Evolutionary conservation across 2,113 vertebrate species (phyloP).

Genomic region (Notarius lentiginosus): DNA sequence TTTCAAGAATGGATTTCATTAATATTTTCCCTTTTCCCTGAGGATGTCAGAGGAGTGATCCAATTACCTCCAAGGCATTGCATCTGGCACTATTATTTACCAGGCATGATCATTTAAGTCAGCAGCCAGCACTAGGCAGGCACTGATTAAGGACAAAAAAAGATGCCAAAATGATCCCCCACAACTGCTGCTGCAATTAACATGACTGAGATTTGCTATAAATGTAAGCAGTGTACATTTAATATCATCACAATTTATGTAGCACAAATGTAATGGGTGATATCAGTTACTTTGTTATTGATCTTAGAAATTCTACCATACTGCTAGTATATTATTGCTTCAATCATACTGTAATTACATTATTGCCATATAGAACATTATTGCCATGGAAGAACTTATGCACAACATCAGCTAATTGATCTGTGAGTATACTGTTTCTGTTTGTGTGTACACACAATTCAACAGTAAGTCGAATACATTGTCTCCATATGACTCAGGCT

Average conservation of each 20-base stretch:
- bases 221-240: background rate
- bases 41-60: slow-evolving; percentile 44
- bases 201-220: background rate
- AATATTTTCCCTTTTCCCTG: slow-evolving; percentile 33
- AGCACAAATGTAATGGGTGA: background rate
- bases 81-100: slow-evolving; percentile 45
- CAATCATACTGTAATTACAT: background rate
- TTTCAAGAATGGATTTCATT: slow-evolving; percentile 42
- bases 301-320: background rate
- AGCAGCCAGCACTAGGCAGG: slow-evolving; percentile 31
- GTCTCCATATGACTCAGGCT: too few relatives aligned
- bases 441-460: too few relatives aligned
- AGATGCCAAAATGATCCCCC: slow-evolving; percentile 21
- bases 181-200: background rate
- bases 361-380: background rate
- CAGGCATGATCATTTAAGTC: slow-evolving; percentile 45
- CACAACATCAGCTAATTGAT: background rate
- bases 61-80: slow-evolving; percentile 53
- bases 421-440: too few relatives aligned
- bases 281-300: background rate
- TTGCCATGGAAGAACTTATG: background rate
- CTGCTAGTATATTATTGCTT: background rate
- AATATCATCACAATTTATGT: background rate
- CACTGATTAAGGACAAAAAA: slow-evolving; percentile 31
- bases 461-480: too few relatives aligned